Conservation (phyloP, 1,140 invertebrate species). For the Ectropis grisescens region DNA sequence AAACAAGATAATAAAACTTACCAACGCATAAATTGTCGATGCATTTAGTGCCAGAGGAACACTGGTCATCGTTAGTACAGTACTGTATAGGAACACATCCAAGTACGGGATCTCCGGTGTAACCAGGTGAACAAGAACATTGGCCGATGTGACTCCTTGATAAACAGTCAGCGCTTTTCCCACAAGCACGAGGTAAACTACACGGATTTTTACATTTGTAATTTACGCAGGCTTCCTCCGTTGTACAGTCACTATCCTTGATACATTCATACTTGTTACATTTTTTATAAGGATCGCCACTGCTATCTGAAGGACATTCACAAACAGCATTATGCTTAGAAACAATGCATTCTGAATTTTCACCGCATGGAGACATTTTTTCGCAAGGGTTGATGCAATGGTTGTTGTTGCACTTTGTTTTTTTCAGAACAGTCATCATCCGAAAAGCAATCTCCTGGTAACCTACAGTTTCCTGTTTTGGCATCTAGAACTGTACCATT, state of each 20-base stretch:
- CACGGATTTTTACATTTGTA: slow-evolving; percentile 87
- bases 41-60: slow-evolving; percentile 84
- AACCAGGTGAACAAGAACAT: slow-evolving; percentile 85
- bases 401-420: slow-evolving; percentile 82
- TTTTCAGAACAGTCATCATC: slow-evolving; percentile 84
- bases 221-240: slow-evolving; percentile 81
- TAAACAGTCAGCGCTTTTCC: slow-evolving; percentile 81
- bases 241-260: slow-evolving; percentile 81
- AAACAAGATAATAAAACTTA: slow-evolving; percentile 37
- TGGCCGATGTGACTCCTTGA: slow-evolving; percentile 81
- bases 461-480: slow-evolving; percentile 74
- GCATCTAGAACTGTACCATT: slow-evolving; percentile 87
- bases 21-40: slow-evolving; percentile 84
- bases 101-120: slow-evolving; percentile 87
- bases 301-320: slow-evolving; percentile 81
- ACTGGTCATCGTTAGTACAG: slow-evolving; percentile 82
- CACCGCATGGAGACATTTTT: slow-evolving; percentile 75
- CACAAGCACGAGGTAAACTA: slow-evolving; percentile 83
- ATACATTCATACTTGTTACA: slow-evolving; percentile 83
- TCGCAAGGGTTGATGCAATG: slow-evolving; percentile 87
- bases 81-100: slow-evolving; percentile 86
- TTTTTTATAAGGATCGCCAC: slow-evolving; percentile 79
- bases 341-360: slow-evolving; percentile 80
- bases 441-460: slow-evolving; percentile 84
- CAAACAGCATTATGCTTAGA: slow-evolving; percentile 79